These are phyloP conservation scores for Calliphora vicina DNA, from an alignment of 1,140 invertebrate species.

Conservation along the genomic window DNA sequence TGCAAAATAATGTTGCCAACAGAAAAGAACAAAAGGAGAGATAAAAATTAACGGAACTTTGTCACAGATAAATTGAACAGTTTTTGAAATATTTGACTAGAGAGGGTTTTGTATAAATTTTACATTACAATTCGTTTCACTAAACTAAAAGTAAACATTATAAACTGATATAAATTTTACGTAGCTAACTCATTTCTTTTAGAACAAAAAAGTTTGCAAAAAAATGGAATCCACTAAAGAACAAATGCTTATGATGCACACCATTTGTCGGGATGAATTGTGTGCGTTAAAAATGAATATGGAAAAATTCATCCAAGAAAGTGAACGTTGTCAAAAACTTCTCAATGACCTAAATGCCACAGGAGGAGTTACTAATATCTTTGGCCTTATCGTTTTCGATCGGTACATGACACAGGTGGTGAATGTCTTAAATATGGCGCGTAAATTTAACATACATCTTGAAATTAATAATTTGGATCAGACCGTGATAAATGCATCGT, in stretches of 20 bases:
- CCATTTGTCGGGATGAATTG: slow-evolving; percentile 32
- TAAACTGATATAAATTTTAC: too few relatives aligned
- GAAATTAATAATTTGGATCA: slow-evolving; percentile 25
- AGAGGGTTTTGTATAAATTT: too few relatives aligned
- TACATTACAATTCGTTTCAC: too few relatives aligned
- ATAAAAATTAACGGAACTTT: too few relatives aligned
- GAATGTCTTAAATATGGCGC: slow-evolving; percentile 17
- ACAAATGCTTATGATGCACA: slow-evolving; percentile 35
- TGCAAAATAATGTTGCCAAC: too few relatives aligned
- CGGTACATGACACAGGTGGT: slow-evolving; percentile 32
- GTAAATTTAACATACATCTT: slow-evolving; percentile 38
- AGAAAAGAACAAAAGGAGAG: too few relatives aligned
- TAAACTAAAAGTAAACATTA: too few relatives aligned
- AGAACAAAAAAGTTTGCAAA: too few relatives aligned
- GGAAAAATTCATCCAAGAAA: background rate
- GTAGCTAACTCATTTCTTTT: too few relatives aligned
- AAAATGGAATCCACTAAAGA: background rate
- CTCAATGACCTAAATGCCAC: background rate
- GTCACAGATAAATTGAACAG: too few relatives aligned
- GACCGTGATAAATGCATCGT: background rate
- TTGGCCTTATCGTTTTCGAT: slow-evolving; percentile 25
- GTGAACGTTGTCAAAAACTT: background rate
- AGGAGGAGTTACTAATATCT: background rate
- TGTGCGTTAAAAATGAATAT: slow-evolving; percentile 24
- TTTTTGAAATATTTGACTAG: too few relatives aligned